Evolutionary conservation across 2,888 invertebrate genomes (phyloP).

Genomic region (Tanytarsus gracilentus): DNA sequence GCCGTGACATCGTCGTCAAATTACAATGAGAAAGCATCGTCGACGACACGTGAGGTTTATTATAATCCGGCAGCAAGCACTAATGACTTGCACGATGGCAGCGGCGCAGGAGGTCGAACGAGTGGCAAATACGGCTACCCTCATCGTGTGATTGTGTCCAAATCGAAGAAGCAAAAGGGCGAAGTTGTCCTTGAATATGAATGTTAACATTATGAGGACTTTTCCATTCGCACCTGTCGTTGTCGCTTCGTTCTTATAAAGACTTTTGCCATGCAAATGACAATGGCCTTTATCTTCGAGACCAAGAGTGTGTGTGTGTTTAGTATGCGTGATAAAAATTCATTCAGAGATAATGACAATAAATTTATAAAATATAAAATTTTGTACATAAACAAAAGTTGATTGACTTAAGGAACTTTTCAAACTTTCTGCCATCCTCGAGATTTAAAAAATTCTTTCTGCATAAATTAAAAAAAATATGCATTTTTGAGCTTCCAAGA

Average conservation of each 20-base stretch:
- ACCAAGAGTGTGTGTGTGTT: too few species aligned
- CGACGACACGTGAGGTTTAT: neutral
- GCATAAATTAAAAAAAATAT: neutral
- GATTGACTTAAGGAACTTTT: too few species aligned
- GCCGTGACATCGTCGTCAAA: neutral
- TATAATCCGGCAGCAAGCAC: neutral
- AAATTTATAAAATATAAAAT: too few species aligned
- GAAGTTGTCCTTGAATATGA: slow-evolving; percentile 30
- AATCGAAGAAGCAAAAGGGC: slow-evolving; percentile 29
- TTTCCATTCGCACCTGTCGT: neutral
- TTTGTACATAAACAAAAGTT: too few species aligned
- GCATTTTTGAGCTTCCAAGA: slow-evolving; percentile 15
- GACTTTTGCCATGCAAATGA: neutral
- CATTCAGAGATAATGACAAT: neutral
- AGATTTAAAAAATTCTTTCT: too few species aligned
- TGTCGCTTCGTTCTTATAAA: neutral
- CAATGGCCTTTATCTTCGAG: too few species aligned
- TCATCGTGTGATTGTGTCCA: slow-evolving; percentile 30
- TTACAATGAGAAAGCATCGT: neutral
- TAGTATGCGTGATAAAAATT: neutral
- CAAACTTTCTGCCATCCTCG: too few species aligned
- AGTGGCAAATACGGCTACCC: slow-evolving; percentile 19
- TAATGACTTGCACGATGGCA: neutral
- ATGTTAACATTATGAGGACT: slow-evolving; percentile 26
- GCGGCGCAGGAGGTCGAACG: neutral